phyloP scores from a whole-genome alignment of 92 coral and sea anemone species.

The Heliopora coerulea region DNA sequence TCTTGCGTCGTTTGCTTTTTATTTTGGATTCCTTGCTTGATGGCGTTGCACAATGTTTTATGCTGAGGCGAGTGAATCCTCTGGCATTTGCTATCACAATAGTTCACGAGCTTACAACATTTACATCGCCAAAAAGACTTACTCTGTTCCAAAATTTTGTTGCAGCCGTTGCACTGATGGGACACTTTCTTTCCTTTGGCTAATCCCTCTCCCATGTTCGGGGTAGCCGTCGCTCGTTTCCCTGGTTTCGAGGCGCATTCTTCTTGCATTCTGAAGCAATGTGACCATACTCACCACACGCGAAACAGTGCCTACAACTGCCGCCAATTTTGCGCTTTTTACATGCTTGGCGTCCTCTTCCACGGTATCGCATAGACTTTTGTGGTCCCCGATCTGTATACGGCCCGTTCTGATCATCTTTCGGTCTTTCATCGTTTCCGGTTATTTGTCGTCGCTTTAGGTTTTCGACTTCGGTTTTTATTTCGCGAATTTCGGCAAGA shows the following conservation, averaged over 20 bases:
- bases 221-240: conserved; percentile 48
- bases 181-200: conserved; percentile 36
- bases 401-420: too few species aligned
- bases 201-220: conserved; percentile 12
- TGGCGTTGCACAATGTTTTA: conserved; percentile 44
- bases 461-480: conserved; percentile 3
- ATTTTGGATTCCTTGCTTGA: conserved; percentile 8
- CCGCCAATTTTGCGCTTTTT: conserved; percentile 30
- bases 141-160: too few species aligned
- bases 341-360: conserved; percentile 37
- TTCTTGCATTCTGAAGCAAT: conserved; percentile 17
- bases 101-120: background rate
- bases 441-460: background rate
- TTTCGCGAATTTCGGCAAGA: background rate
- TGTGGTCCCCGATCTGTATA: too few species aligned
- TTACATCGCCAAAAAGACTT: background rate
- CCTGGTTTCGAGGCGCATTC: conserved; percentile 24
- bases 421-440: background rate
- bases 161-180: conserved; percentile 45
- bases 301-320: conserved; percentile 42
- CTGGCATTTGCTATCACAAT: conserved; percentile 45
- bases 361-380: background rate
- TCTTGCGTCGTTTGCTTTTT: background rate
- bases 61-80: conserved; percentile 55
- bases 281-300: conserved; percentile 45